Evolutionary conservation across 2,113 vertebrate species (phyloP), one percentile per base, ranked within the genome.

Genomic region (Mormyrus lacerda): DNA sequence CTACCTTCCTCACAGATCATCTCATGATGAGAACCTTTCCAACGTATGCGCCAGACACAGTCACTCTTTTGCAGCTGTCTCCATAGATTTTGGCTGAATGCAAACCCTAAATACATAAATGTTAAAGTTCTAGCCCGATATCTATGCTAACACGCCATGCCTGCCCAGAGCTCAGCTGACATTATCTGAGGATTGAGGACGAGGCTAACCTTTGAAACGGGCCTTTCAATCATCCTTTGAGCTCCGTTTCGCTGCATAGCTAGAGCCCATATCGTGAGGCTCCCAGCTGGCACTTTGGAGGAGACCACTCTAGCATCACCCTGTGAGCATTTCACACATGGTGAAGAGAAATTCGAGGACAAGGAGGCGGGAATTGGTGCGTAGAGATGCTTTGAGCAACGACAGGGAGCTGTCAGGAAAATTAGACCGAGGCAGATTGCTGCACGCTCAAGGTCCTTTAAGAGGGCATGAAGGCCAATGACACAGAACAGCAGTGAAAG

Each of bases 171-270:
- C 35, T 42, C 61, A 69, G 76, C 76, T 44, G 5, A 82, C 10
- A 42, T 44, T 44, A 44, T 82, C 76, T 82, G 76, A 39, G 39
- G 39, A 82, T 82, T 82, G 76, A 82, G 42, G 39, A 39, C 8
- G 44, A 47, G 39, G 82, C 21, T 44, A 45, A 84, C 82, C 42
- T 84, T 44, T 45, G 19, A 44, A 45, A 47, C 3, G 7, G 44
- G 82, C 27, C 13, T 55, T 35, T 87, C 85, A 87, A 39, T 87
- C 45, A 17, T 50, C 83, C 83, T 85, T 85, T 50, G n/a, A 85
- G n/a, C 47, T 87, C 53, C 5, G 15, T 13, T 55, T 51, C 50
- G 47, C 10, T 21, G 50, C n/a, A 21, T 15, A 35, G 50, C 50
- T 51, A 17, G 10, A 53, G 15, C 50, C 50, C 24, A 6, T 31